Conservation (phyloP, 2,797 vertebrate genomes). For the Hozukius guyotensis region DNA sequence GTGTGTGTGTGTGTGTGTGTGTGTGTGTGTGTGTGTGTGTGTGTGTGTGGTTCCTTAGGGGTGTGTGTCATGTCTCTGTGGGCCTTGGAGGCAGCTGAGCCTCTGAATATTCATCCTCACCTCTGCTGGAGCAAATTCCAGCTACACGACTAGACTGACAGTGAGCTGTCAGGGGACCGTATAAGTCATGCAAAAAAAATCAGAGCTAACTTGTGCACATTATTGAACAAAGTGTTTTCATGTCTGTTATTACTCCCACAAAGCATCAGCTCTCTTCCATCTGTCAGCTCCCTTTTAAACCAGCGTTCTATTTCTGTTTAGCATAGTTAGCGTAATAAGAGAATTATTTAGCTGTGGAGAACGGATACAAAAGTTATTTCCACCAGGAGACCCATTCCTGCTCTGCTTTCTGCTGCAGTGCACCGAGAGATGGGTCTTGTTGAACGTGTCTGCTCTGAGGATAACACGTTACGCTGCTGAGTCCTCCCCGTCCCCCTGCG, state of each 20-base stretch:
- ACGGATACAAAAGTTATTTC: slow-evolving; percentile 51
- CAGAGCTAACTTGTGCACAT: slow-evolving; percentile 44
- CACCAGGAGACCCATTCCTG: slow-evolving; percentile 43
- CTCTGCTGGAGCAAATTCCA: slow-evolving; percentile 63
- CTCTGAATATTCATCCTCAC: slow-evolving; percentile 75
- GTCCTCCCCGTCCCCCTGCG: slow-evolving; percentile 42
- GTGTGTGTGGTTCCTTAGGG: slow-evolving; percentile 5
- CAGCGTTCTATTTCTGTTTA: slow-evolving; percentile 46
- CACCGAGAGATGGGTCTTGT: slow-evolving; percentile 21
- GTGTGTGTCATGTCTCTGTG: slow-evolving; percentile 47
- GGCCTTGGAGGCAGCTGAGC: slow-evolving; percentile 65
- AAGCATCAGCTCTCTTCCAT: slow-evolving; percentile 36
- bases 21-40: slow-evolving; percentile 1
- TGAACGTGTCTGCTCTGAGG: slow-evolving; percentile 52
- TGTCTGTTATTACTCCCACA: slow-evolving; percentile 44
- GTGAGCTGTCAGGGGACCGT: slow-evolving; percentile 24
- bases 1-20: not conserved
- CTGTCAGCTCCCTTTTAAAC: slow-evolving; percentile 58
- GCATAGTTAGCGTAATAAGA: slow-evolving; percentile 49
- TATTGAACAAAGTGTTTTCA: slow-evolving; percentile 54
- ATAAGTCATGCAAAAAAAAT: slow-evolving; percentile 33
- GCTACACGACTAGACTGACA: slow-evolving; percentile 51
- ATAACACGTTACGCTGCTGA: slow-evolving; percentile 57
- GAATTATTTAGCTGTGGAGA: slow-evolving; percentile 64
- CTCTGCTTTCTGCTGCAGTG: slow-evolving; percentile 31